Evolutionary conservation across 2,113 vertebrate species (phyloP).

Genomic region (Antennarius striatus): DNA sequence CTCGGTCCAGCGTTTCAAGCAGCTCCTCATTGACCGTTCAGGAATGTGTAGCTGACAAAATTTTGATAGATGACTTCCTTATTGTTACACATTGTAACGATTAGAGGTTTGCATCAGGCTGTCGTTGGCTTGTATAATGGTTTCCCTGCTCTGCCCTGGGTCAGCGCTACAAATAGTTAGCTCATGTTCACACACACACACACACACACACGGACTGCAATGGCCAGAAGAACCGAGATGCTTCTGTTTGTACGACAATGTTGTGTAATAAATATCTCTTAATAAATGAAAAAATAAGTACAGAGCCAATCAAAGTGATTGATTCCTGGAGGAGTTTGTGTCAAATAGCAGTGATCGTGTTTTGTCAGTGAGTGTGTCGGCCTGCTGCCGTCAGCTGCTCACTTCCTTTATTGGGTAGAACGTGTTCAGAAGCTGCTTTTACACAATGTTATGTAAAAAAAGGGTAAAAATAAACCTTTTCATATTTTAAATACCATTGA

Average conservation of each 20-base stretch:
- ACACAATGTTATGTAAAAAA: not conserved
- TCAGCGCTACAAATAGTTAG: conserved; percentile 17
- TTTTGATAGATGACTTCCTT: conserved; percentile 64
- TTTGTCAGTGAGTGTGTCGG: not conserved
- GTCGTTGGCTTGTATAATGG: conserved; percentile 34
- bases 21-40: conserved; percentile 36
- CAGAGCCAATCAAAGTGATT: too few relatives aligned
- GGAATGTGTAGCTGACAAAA: conserved; percentile 55
- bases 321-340: too few relatives aligned
- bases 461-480: not conserved
- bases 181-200: not conserved
- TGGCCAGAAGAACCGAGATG: too few relatives aligned
- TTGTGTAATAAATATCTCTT: too few relatives aligned
- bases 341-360: not conserved
- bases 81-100: conserved; percentile 48
- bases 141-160: conserved; percentile 19
- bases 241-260: too few relatives aligned
- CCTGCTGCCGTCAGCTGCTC: not conserved
- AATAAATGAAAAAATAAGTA: too few relatives aligned
- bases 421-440: not conserved
- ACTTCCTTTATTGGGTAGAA: conserved; percentile 9
- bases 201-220: too few relatives aligned
- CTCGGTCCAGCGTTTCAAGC: conserved; percentile 20
- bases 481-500: too few relatives aligned
- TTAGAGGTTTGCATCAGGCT: conserved; percentile 40